Conservation (phyloP, 2,888 invertebrate genomes). For the Meganola albula region DNA sequence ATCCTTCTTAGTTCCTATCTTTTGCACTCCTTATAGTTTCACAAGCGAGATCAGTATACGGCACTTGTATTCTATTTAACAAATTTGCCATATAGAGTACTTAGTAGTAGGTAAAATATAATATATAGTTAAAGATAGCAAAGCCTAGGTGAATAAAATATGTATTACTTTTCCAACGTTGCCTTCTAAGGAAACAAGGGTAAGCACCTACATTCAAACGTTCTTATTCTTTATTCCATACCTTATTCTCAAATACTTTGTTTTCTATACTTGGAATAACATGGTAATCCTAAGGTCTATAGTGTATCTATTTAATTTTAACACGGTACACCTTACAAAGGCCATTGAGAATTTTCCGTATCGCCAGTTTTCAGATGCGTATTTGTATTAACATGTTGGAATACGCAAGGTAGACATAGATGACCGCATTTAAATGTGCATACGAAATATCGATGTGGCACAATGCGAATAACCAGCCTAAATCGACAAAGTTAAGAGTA, state of each 20-base stretch:
- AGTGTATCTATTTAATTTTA: conserved; percentile 24
- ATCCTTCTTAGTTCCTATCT: too few relatives aligned
- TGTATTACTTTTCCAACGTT: background rate
- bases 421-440: conserved; percentile 75
- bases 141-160: too few relatives aligned
- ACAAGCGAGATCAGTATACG: too few relatives aligned
- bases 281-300: conserved; percentile 15
- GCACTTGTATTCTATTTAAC: too few relatives aligned
- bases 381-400: conserved; percentile 49
- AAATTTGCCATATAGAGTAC: too few relatives aligned
- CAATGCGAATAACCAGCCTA: conserved; percentile 62
- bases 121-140: too few relatives aligned
- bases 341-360: conserved; percentile 44
- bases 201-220: conserved; percentile 10
- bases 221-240: conserved; percentile 13
- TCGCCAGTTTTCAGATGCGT: conserved; percentile 47
- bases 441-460: conserved; percentile 69
- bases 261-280: conserved; percentile 20
- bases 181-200: conserved; percentile 4
- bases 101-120: too few relatives aligned
- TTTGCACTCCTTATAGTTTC: too few relatives aligned
- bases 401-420: conserved; percentile 49
- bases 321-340: conserved; percentile 20
- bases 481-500: conserved; percentile 31
- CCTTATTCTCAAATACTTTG: conserved; percentile 12